Evolutionary conservation across 2,888 invertebrate species (phyloP), one percentile per base, ranked within the genome.

Genomic region (Microplitis manilae): DNA sequence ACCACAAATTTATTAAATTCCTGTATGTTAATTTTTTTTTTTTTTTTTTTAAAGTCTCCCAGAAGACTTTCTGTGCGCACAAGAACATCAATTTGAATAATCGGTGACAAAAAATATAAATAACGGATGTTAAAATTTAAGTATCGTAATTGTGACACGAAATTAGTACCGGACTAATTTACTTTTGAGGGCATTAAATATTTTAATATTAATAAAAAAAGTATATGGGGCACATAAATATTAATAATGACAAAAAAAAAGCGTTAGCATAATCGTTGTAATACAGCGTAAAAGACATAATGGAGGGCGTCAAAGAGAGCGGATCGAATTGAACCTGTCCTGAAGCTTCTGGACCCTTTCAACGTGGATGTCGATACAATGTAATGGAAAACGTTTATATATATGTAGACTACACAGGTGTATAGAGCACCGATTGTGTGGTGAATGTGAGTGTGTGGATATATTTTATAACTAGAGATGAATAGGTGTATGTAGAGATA

Each of bases 291-390:
- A 17, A 62, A 15, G 62, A 62, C 20, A 62, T 62, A 62, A 17
- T 65, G 60, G 74, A 77, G 77, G 74, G 74, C 65, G 71, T 71
- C 61, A 39, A 77, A 77, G 74, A 74, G 74, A 77, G 77, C 71
- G 77, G 17, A 50, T 17, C 77, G 65, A 77, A 77, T 77, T 73
- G 62, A 68, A 77, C 69, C 61, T 77, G 73, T 77, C 62, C 74
- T 65, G 50, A 61, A 60, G 74, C 71, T 50, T 40, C 62, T 62
- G 61, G 50, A 61, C 68, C 64, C 73, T 74, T 71, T 69, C 40
- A 67, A 41, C 59, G 30, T 40, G 7, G 40, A 15, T 65, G 13
- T 50, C 50, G 50, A 73, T 68, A 39, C 59, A 15, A 6, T 62
- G 39, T 30, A 72, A 62, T n/a, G 30, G 20, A 62, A 61, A 39